Percentiles rank a stretch among this genome's conserved stretches.
Conservation (phyloP, 53 echinoderm and acorn worm genomes). For the Pentamera pediparva region DNA sequence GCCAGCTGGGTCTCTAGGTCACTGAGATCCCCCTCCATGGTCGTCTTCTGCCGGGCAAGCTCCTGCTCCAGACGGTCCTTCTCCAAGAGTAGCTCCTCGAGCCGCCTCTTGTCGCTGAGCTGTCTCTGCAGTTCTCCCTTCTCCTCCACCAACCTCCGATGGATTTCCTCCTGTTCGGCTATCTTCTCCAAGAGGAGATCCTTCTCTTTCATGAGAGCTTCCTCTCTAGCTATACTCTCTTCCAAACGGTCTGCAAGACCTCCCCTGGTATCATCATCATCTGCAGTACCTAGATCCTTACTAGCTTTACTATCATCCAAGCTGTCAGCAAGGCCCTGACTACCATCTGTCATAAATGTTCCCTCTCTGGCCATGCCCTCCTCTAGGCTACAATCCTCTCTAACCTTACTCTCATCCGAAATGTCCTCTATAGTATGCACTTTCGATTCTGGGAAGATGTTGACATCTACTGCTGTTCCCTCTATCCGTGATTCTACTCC, state of each 20-base stretch:
- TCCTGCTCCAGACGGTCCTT: slow-evolving; percentile 94
- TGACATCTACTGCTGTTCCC: background rate
- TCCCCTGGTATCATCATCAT: slow-evolving; percentile 10
- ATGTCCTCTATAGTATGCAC: too few relatives aligned
- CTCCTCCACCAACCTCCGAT: slow-evolving; percentile 68
- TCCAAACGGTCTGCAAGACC: slow-evolving; percentile 52
- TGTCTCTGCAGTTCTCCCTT: slow-evolving; percentile 66
- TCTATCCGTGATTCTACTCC: too few relatives aligned
- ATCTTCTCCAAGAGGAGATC: slow-evolving; percentile 76
- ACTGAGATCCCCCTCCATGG: slow-evolving; percentile 76
- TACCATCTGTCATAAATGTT: too few relatives aligned
- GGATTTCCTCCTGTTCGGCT: slow-evolving; percentile 75
- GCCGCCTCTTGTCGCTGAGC: slow-evolving; percentile 63
- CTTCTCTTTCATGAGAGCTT: slow-evolving; percentile 68
- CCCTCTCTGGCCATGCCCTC: too few relatives aligned
- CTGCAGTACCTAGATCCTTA: background rate
- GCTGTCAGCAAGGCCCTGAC: too few relatives aligned
- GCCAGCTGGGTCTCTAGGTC: slow-evolving; percentile 85
- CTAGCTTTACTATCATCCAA: background rate
- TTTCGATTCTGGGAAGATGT: too few relatives aligned
- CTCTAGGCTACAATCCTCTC: too few relatives aligned
- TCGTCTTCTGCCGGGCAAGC: slow-evolving; percentile 82
- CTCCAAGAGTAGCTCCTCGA: slow-evolving; percentile 78
- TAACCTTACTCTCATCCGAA: too few relatives aligned
- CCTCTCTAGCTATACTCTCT: slow-evolving; percentile 58